Conservation (phyloP, 2,113 vertebrate genomes). For the Chinchilla lanigera region DNA sequence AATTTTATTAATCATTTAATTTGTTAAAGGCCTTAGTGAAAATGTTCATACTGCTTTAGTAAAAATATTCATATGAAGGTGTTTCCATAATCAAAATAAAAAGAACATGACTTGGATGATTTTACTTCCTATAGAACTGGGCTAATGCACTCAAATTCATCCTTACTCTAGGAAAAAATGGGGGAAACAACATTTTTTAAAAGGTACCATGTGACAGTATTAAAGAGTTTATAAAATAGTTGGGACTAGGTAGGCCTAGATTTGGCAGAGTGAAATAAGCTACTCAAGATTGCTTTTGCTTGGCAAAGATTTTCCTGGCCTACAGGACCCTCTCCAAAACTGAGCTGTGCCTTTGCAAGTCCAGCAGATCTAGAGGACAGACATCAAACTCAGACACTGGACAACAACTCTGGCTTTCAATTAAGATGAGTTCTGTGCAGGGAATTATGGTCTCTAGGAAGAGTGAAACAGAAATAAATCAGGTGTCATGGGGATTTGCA, state of each 20-base stretch:
- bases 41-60: background rate
- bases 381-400: background rate
- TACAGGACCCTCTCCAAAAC: background rate
- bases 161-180: background rate
- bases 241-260: background rate
- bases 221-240: background rate
- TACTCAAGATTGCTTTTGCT: background rate
- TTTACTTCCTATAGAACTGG: background rate
- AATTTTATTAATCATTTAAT: background rate
- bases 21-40: background rate
- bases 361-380: background rate
- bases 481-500: background rate
- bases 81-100: background rate
- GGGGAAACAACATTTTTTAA: background rate
- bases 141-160: background rate
- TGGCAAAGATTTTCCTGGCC: background rate
- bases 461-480: background rate
- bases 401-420: background rate
- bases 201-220: background rate
- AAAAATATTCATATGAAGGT: conserved; percentile 12
- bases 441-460: background rate
- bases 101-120: background rate
- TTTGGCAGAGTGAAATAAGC: background rate
- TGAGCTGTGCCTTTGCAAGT: background rate
- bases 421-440: background rate